Base-by-base conservation (phyloP, 2,888 invertebrate species). In the Chrysopilus asiliformis region DNA sequence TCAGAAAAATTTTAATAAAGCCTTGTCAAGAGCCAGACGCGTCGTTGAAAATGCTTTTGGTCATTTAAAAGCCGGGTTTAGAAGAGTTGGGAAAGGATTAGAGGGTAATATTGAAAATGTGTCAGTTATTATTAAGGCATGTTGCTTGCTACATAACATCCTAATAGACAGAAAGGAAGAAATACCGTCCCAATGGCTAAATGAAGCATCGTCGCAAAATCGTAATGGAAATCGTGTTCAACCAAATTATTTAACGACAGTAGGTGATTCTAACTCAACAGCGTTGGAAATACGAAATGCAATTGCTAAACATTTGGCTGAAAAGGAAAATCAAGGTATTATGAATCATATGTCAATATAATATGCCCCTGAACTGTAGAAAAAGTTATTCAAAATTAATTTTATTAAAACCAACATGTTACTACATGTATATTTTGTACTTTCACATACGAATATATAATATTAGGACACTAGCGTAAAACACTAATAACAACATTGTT, bases 141-240 rank as follows among this genome's bases (percentile, higher is more conserved):
- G 32, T 14, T 32, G 32, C 15, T 20, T 32, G 12, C n/a, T 32
- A 15, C 20, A 32, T 20, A 32, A 32, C 20, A 9, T 32, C 13
- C n/a, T 16, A 4, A 32, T 20, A 9, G 15, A 32, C 4, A 4
- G n/a, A 7, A 20, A 32, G 14, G 20, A 32, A 5, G 5, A 5
- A 5, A 12, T 26, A 12, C 4, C 5, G 9, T 12, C 5, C 13
- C 9, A 12, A 12, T 26, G 26, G 26, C 6, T 26, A n/a, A 6
- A 7, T 8, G 26, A 26, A 12, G 26, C n/a, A 8, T 5, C 9
- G 13, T 12, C 9, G 6, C n/a, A n/a, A 26, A 26, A 26, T 5
- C 6, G 9, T 26, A 26, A 22, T 22, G 10, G n/a, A 12, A n/a
- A n/a, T 26, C 9, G 9, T 12, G n/a, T 5, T 8, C 26, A 26